phyloP scores from a whole-genome alignment of 1,140 invertebrate genomes.

The Elymnias hypermnestra region DNA sequence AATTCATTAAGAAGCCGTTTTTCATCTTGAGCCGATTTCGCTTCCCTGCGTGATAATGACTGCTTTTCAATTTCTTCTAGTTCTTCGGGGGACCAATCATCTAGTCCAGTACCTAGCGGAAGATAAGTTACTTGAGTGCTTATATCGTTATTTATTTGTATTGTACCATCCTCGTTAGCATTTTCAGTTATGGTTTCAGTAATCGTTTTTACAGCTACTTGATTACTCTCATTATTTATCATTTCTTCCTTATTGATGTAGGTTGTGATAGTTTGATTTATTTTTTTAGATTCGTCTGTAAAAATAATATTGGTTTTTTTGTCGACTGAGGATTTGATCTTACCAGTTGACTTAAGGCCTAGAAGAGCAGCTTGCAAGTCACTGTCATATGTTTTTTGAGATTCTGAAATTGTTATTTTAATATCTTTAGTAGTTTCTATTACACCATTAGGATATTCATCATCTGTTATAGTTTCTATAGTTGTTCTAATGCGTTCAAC shows the following conservation, averaged over 20 bases:
- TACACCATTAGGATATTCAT: constrained; percentile 69
- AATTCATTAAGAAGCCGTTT: constrained; percentile 38
- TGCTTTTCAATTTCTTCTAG: constrained; percentile 56
- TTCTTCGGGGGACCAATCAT: constrained; percentile 68
- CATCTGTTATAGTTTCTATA: constrained; percentile 46
- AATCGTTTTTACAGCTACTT: constrained; percentile 68
- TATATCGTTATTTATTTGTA: constrained; percentile 71
- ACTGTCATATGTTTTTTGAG: constrained; percentile 67
- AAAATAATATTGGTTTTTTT: constrained; percentile 57
- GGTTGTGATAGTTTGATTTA: constrained; percentile 62
- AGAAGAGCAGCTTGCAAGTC: constrained; percentile 62
- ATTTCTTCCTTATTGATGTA: constrained; percentile 70
- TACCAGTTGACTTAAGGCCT: constrained; percentile 57
- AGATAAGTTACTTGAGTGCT: constrained; percentile 74
- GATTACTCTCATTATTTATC: constrained; percentile 52
- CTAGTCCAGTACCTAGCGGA: constrained; percentile 59
- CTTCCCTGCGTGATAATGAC: constrained; percentile 22
- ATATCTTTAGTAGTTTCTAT: constrained; percentile 74
- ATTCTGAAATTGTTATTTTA: constrained; percentile 73
- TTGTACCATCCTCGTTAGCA: constrained; percentile 54
- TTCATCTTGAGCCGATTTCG: constrained; percentile 20
- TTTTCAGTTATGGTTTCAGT: constrained; percentile 71
- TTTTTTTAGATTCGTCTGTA: constrained; percentile 45
- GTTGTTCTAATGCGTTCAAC: constrained; percentile 61
- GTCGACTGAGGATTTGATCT: constrained; percentile 62